Evolutionary conservation across 1,140 invertebrate genomes (phyloP).

Genomic region (Venustaconcha ellipsiformis): DNA sequence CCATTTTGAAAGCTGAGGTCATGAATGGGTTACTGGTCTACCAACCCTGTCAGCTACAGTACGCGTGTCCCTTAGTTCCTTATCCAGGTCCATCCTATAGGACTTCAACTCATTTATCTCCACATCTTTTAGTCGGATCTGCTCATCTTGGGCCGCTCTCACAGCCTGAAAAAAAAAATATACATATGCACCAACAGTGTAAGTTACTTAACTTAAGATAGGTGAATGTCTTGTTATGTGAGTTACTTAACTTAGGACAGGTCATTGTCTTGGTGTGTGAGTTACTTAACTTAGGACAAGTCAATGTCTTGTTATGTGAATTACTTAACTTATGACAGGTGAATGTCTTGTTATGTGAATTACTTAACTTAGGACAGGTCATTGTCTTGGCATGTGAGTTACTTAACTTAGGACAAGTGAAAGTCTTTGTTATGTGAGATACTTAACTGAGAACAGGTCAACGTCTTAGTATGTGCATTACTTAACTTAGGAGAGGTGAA

Average conservation of each 20-base stretch:
- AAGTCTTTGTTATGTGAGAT: no score
- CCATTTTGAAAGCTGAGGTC: no score
- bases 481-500: background rate
- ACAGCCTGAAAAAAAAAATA: slow-evolving; percentile 51
- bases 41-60: slow-evolving; percentile 59
- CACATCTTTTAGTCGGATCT: slow-evolving; percentile 63
- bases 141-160: slow-evolving; percentile 65
- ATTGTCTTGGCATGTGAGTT: no score
- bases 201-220: no score
- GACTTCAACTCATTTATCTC: slow-evolving; percentile 66
- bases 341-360: no score
- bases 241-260: background rate
- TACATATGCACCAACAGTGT: background rate
- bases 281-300: no score
- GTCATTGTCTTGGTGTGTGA: background rate
- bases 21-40: background rate
- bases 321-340: no score
- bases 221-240: no score
- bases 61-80: slow-evolving; percentile 56
- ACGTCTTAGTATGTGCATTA: no score
- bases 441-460: no score
- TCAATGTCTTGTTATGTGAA: no score
- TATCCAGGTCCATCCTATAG: slow-evolving; percentile 60
- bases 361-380: background rate
- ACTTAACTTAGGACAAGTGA: no score